These are phyloP conservation scores for Polydrusus cervinus DNA, from an alignment of 2,888 invertebrate genomes.

Conservation along the genomic window DNA sequence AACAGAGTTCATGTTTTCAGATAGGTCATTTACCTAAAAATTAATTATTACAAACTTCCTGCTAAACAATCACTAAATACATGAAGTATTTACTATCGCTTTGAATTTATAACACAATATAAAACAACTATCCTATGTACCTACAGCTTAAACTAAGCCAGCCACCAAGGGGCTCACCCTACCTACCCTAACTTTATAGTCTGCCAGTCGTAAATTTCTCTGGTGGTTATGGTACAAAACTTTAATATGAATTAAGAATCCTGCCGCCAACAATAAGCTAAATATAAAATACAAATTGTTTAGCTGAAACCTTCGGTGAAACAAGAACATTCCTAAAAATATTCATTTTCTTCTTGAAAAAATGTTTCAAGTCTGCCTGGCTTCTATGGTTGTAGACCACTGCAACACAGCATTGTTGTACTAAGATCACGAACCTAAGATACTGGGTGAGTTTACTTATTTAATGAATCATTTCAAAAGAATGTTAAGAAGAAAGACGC, in stretches of 20 bases:
- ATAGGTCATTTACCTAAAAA: constrained; percentile 59
- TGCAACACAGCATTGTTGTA: background rate
- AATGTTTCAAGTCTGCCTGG: constrained; percentile 1
- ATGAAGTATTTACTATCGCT: background rate
- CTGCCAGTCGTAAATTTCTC: constrained; percentile 59
- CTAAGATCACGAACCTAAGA: no score
- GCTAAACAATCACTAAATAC: no score
- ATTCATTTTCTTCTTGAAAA: constrained; percentile 44
- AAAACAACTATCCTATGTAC: no score
- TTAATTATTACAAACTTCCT: constrained; percentile 2
- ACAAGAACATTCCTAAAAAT: constrained; percentile 58
- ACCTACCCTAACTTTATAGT: constrained; percentile 61
- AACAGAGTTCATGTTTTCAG: constrained; percentile 57
- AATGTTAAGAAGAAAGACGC: background rate
- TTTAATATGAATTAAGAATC: constrained; percentile 62
- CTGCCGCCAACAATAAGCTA: constrained; percentile 59
- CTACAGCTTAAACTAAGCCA: no score
- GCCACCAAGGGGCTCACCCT: background rate
- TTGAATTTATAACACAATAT: no score
- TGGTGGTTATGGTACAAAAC: constrained; percentile 62
- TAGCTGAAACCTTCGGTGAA: constrained; percentile 60
- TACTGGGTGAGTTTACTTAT: no score
- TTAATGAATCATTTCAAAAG: constrained; percentile 1
- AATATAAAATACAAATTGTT: constrained; percentile 62
- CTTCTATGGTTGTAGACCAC: background rate